Evolutionary conservation across 2,797 vertebrate genomes (phyloP), one percentile per base, ranked within the genome.

Genomic region (Acanthopagrus latus): DNA sequence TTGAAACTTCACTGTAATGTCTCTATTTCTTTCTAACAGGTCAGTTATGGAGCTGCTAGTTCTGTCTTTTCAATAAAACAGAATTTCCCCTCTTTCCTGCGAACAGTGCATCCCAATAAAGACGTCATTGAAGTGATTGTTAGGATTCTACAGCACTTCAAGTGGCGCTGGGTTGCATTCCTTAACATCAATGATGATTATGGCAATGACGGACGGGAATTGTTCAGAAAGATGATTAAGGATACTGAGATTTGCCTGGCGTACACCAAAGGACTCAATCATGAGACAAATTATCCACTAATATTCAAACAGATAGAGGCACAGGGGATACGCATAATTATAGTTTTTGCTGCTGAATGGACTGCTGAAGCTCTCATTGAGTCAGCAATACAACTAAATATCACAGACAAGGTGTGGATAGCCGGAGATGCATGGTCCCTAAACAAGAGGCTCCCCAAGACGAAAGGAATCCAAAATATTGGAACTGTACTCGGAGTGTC

Each of bases 101-200:
- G 43, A 44, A 44, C 43, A 13, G 43, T 44, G 9, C 43, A 44
- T 14, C 43, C 43, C 3, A 44, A 44, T 44, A 44, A 44, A 44
- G 43, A 44, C 13, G 43, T 94, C 18, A 94, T 95, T n/a, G 81
- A 95, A 20, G 88, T 93, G 29, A 93, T 97, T 7, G 70, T 95
- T 58, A 80, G 27, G 41, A 90, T 97, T 64, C 66, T 97, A 54
- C 76, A 70, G 73, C 82, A 58, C 13, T 97, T 96, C 0, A 14
- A 84, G 0, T 98, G 96, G 97, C 92, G 82, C 0, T 97, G 96
- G 96, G 91, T 97, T 2, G 95, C 94, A 0, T 87, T 96, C 60
- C 84, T 97, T 5, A 90, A 94, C 83, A 94, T 93, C 0, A 67
- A 94, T 0, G 85, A 95, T 0, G 58, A 76, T 60, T 96, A 96